Base-by-base conservation (phyloP, 2,888 invertebrate genomes). In the Cylloceria caligata region DNA sequence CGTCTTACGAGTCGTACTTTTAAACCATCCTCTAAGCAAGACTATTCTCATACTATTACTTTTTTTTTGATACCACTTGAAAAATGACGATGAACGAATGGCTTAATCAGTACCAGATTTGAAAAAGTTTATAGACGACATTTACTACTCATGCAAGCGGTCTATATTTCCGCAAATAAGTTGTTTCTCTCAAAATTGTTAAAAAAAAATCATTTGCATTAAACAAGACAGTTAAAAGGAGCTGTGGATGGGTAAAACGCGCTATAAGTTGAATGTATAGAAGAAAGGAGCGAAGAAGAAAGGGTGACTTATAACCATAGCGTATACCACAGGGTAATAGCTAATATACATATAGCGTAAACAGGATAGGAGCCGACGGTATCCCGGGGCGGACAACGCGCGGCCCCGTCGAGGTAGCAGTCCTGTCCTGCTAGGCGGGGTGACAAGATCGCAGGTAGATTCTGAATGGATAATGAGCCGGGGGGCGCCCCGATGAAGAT, bases 371-470 rank as follows among this genome's bases (percentile, higher is more conserved):
- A 60, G 55, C 74, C 71, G 49, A 71, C 34, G 78, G 71, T 82
- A 75, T 74, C 81, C 74, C 47, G 82, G 79, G 71, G 82, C 75
- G 79, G 75, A 55, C 67, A 79, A 76, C 72, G 75, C 67, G 45
- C 30, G 52, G 62, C 11, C 19, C n/a, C 67, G 62, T 72, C 75
- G 79, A 79, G 79, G 80, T 64, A 80, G 76, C 78, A 74, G 84
- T 79, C 83, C 75, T 80, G 83, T 84, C 68, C 45, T 62, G 76
- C 80, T 84, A 85, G 84, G 81, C 80, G 67, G 81, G 85, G 87
- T 87, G 88, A 89, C 88, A 88, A 88, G 88, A 87, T 87, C 81
- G 84, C 87, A 86, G 84, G 79, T 85, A 88, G 88, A 90, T 90
- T 79, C 85, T 84, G 86, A 86, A 87, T 87, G 87, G 90, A 90